phyloP scores from a whole-genome alignment of 2,797 vertebrate genomes.

The Loriculus beryllinus region DNA sequence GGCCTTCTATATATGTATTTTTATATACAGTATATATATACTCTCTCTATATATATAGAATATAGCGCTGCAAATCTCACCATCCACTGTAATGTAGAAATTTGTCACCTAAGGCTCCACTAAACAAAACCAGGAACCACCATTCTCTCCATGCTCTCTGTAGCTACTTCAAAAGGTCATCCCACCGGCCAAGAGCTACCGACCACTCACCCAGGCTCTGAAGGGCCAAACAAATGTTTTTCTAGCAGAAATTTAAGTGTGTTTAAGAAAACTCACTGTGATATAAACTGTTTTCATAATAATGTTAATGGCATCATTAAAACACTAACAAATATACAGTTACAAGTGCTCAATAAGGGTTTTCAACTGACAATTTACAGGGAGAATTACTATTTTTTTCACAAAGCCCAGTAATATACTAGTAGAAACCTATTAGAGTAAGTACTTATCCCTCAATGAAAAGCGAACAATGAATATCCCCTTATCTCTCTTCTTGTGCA shows the following conservation, averaged over 20 bases:
- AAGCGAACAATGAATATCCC: not conserved
- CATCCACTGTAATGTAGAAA: rapidly evolving
- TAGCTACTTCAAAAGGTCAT: rapidly evolving
- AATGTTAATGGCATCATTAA: not conserved
- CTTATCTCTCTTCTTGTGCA: not conserved
- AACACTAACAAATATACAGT: not conserved
- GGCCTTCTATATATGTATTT: rapidly evolving
- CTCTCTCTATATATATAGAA: rapidly evolving
- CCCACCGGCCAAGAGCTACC: not conserved
- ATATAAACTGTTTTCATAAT: not conserved
- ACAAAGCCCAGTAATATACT: not conserved
- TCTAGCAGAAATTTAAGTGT: not conserved
- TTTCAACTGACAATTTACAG: not conserved
- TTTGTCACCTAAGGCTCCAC: not conserved
- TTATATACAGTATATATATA: no score
- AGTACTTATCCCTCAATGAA: not conserved
- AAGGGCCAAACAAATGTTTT: not conserved
- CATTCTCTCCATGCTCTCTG: rapidly evolving
- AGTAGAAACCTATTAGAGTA: not conserved
- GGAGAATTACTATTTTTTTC: not conserved
- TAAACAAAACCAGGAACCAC: not conserved
- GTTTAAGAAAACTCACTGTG: not conserved
- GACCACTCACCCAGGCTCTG: rapidly evolving
- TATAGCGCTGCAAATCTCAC: rapidly evolving
- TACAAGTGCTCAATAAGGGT: rapidly evolving